phyloP scores from a whole-genome alignment of 2,113 vertebrate species.

The Strix uralensis region DNA sequence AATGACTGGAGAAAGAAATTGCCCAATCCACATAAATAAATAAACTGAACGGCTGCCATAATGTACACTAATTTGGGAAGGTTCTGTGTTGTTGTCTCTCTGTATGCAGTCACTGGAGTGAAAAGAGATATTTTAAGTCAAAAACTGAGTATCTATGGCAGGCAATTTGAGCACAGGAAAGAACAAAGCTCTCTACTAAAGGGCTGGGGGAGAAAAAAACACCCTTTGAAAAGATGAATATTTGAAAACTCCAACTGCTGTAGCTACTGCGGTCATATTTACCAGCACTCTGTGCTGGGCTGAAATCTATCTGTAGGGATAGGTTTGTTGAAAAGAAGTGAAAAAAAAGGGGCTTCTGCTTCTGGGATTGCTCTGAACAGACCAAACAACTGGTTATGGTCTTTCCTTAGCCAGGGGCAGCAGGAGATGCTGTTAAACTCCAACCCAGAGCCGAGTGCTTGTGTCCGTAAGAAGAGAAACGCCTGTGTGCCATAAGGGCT shows the following conservation, averaged over 20 bases:
- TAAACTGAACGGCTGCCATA: background rate
- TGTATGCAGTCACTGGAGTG: background rate
- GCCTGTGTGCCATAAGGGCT: background rate
- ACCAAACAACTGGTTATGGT: background rate
- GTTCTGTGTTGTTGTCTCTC: background rate
- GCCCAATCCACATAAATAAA: conserved; percentile 23
- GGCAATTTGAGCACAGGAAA: background rate
- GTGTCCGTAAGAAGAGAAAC: background rate
- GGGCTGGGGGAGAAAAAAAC: background rate
- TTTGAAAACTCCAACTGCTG: conserved; percentile 57
- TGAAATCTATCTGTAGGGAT: conserved; percentile 5
- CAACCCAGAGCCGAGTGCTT: background rate
- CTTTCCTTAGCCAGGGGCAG: background rate
- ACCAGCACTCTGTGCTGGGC: background rate
- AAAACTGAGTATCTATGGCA: background rate
- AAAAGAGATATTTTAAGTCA: background rate
- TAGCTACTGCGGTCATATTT: background rate
- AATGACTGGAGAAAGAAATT: background rate
- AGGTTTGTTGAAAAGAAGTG: background rate
- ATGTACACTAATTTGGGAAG: background rate
- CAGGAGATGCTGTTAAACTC: background rate
- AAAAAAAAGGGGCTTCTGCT: conserved; percentile 8
- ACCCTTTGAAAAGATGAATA: conserved; percentile 46
- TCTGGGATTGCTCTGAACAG: background rate
- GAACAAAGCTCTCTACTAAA: background rate